phyloP scores from a whole-genome alignment of 2,113 vertebrate species.

The Prionailurus bengalensis region DNA sequence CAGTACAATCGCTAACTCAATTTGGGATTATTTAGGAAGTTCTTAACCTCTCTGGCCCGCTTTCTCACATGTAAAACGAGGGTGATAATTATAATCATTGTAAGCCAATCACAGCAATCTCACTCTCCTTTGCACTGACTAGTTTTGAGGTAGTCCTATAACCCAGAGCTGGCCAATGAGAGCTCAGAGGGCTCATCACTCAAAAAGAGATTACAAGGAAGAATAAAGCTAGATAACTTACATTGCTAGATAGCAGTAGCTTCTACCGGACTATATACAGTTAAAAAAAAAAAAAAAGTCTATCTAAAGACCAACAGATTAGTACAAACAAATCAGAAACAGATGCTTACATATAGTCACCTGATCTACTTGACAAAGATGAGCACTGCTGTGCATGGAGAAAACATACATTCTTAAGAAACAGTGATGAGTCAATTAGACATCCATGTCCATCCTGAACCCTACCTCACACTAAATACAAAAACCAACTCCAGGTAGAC shows the following conservation, averaged over 20 bases:
- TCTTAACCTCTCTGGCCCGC: not conserved
- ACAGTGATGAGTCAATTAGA: not conserved
- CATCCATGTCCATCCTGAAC: not conserved
- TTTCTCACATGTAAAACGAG: not conserved
- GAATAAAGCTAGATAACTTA: constrained; percentile 11
- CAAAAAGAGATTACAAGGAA: not conserved
- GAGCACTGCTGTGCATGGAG: not conserved
- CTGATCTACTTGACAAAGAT: not conserved
- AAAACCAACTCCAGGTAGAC: not conserved
- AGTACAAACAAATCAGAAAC: not conserved
- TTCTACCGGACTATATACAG: not conserved
- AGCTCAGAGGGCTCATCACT: not conserved
- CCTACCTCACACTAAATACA: not conserved
- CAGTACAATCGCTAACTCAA: not conserved
- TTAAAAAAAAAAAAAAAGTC: not conserved
- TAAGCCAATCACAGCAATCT: not conserved
- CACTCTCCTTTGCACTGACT: not conserved
- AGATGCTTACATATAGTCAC: not conserved
- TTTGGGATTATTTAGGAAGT: not conserved
- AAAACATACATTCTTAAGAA: not conserved
- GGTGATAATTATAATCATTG: not conserved
- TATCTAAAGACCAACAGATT: not conserved
- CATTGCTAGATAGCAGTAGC: not conserved
- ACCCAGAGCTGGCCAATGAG: not conserved
- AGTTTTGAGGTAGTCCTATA: not conserved